These are phyloP conservation scores for Camponotus fellah DNA, from an alignment of 2,888 invertebrate species.

Conservation along the genomic window DNA sequence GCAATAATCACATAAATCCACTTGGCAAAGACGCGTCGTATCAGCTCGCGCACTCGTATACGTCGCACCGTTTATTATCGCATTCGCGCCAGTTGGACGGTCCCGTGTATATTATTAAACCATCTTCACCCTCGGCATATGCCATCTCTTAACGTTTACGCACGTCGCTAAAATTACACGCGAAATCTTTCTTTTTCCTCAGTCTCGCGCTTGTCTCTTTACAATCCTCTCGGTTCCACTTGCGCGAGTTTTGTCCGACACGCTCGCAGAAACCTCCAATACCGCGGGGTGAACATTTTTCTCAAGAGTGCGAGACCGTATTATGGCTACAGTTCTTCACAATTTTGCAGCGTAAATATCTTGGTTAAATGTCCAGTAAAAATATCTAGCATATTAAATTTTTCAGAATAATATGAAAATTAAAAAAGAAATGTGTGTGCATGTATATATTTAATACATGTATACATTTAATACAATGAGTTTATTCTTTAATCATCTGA, in stretches of 20 bases:
- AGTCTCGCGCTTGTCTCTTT: conserved; percentile 63
- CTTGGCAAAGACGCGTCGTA: conserved; percentile 61
- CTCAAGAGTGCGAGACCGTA: neutral
- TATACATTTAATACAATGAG: too few relatives aligned
- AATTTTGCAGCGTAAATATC: conserved; percentile 4
- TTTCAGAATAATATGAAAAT: neutral
- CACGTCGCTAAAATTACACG: conserved; percentile 76
- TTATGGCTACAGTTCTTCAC: conserved; percentile 7
- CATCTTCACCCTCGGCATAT: conserved; percentile 72
- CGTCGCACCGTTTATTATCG: conserved; percentile 79
- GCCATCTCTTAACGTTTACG: conserved; percentile 71
- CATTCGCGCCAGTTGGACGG: conserved; percentile 77
- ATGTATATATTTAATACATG: neutral
- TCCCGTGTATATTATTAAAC: conserved; percentile 81
- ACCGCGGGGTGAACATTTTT: conserved; percentile 24
- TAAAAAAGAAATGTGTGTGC: neutral
- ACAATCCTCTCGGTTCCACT: conserved; percentile 65
- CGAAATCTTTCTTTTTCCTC: conserved; percentile 58
- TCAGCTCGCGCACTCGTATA: conserved; percentile 65
- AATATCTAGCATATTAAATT: neutral
- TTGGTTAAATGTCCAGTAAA: neutral
- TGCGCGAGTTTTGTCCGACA: conserved; percentile 50
- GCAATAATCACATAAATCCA: conserved; percentile 67
- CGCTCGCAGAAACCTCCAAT: conserved; percentile 29
- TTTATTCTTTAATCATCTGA: neutral